Conservation (phyloP, 1,140 invertebrate genomes). For the Cryptotermes secundus region DNA sequence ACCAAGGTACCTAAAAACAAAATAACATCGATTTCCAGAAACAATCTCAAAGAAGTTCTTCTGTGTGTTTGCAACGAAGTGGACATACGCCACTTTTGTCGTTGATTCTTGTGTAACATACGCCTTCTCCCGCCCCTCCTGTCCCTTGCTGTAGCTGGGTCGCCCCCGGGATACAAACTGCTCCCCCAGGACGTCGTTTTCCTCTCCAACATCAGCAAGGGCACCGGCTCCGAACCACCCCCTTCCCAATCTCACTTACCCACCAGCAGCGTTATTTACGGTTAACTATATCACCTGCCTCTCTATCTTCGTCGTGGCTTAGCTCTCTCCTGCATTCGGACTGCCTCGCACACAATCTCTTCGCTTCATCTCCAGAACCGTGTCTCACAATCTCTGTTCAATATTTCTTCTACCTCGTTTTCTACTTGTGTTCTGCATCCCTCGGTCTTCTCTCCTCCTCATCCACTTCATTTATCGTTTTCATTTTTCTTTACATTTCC, state of each 20-base stretch:
- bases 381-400: not conserved
- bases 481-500: conserved; percentile 20
- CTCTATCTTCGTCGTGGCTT: not conserved
- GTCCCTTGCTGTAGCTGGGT: not conserved
- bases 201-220: not conserved
- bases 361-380: not conserved
- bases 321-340: not conserved
- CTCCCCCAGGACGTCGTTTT: not conserved
- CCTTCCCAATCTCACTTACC: conserved; percentile 15
- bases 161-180: conserved; percentile 11
- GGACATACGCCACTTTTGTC: not conserved
- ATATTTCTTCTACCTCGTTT: not conserved
- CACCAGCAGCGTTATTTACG: not conserved
- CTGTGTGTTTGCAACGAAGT: too few species aligned
- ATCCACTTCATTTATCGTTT: not conserved
- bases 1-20: too few species aligned
- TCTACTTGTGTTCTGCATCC: not conserved
- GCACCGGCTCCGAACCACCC: too few species aligned
- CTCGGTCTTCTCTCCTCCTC: not conserved
- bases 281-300: not conserved
- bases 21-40: too few species aligned
- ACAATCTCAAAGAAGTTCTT: too few species aligned
- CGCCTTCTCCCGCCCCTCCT: not conserved
- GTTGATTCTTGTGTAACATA: not conserved
- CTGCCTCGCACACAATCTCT: not conserved